Evolutionary conservation across 1,140 invertebrate genomes (phyloP), one percentile per base, ranked within the genome.

Genomic region (Procambarus virginalis): DNA sequence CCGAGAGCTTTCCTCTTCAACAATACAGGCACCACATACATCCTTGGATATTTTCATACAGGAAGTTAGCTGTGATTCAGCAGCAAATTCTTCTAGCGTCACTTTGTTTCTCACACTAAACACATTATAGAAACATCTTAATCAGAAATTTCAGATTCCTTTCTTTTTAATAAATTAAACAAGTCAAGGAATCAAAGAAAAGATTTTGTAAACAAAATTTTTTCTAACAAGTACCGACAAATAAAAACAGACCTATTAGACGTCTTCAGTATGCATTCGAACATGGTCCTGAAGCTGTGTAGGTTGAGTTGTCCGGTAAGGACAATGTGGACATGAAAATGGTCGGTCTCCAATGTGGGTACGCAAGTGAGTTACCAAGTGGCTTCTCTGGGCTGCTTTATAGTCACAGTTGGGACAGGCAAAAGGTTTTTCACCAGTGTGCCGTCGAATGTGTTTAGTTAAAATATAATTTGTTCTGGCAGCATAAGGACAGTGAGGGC

Each of bases 251-350:
- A 73, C 68, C 68, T 73, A 73, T 22, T 73, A 73, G 68, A 4
- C 34, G 98, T 94, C 89, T 97, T 96, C 94, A 1, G 98, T 99
- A 94, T 99, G 98, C 2, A 98, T 99, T 58, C 98, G 95, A 92
- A 99, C 99, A 94, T 99, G 99, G 98, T 99, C 99, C 94, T 99
- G 99, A 0, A 99, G 95, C 0, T 98, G 98, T 6, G 98, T 98
- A 51, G 51, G 86, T 55, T 81, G 82, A 77, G 99, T 94, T 0
- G 97, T 98, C 0, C 97, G 96, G 94, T 99, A 99, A 0, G 97
- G 97, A 94, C 99, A 99, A 80, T 98, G 96, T 94, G 98, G 99
- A 93, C 98, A 99, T 91, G 96, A 97, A 94, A 99, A 99, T 2
- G 78, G 76, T 6, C 86, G 64, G 48, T 77, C 49, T n/a, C 22